phyloP scores from a whole-genome alignment of 2,113 vertebrate genomes.

The Anoura caudifer region DNA sequence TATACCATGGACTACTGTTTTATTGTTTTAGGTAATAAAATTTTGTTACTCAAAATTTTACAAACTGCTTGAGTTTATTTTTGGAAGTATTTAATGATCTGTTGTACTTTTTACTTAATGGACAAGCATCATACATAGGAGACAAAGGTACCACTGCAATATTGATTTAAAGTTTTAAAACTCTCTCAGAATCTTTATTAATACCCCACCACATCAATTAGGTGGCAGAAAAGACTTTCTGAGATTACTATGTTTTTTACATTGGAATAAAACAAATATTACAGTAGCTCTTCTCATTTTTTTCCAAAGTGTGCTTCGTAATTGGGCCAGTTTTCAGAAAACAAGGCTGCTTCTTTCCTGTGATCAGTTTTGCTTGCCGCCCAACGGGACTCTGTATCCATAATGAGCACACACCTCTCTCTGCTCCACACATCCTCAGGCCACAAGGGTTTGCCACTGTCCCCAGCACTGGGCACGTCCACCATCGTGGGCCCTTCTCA shows the following conservation, averaged over 20 bases:
- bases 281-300: neutral
- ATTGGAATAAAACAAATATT: neutral
- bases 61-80: neutral
- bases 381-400: neutral
- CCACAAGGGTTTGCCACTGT: neutral
- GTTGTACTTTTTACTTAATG: neutral
- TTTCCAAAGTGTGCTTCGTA: neutral
- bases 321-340: neutral
- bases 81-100: neutral
- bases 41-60: neutral
- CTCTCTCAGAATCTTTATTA: neutral
- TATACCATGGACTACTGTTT: neutral
- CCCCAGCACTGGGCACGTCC: neutral
- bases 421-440: neutral
- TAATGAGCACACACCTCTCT: neutral
- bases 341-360: neutral
- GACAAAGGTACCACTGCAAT: neutral
- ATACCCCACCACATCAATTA: neutral
- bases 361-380: neutral
- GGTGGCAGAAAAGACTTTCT: neutral
- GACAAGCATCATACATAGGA: neutral
- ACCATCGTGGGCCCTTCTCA: no score
- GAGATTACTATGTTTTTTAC: neutral
- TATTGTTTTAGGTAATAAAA: neutral
- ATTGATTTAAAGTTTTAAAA: conserved; percentile 20